A percentile compares a stretch with the other conserved stretches of the same genome.
Conservation (phyloP, 53 echinoderm and acorn worm species). For the Hippasteria phrygiana region DNA sequence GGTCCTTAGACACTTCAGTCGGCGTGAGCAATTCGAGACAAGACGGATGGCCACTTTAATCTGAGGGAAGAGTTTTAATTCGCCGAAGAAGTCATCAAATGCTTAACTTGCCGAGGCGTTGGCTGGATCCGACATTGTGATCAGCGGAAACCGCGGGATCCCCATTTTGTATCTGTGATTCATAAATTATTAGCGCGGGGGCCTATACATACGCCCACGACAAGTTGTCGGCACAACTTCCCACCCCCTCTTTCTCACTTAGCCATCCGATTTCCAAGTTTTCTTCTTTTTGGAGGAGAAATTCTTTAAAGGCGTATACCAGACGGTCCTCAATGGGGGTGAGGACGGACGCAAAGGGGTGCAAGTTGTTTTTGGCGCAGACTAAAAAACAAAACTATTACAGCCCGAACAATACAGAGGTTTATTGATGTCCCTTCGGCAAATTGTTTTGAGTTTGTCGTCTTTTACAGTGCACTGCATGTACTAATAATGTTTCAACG, state of each 20-base stretch:
- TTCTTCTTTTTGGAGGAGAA: not conserved
- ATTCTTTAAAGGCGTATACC: constrained; percentile 22
- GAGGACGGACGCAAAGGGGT: constrained; percentile 11
- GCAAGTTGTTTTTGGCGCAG: constrained; percentile 12
- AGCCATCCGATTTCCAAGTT: not conserved
- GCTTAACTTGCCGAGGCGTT: too few relatives aligned
- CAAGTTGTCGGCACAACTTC: not conserved
- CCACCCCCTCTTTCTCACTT: not conserved
- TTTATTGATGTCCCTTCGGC: too few relatives aligned
- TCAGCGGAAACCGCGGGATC: constrained; percentile 15
- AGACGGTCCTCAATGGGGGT: constrained; percentile 35
- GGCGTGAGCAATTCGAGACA: too few relatives aligned
- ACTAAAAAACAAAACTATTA: not conserved
- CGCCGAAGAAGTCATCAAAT: too few relatives aligned
- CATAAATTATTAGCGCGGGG: not conserved
- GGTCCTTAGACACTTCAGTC: too few relatives aligned
- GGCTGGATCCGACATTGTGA: too few relatives aligned
- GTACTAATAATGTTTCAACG: too few relatives aligned
- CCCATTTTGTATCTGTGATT: constrained; percentile 5
- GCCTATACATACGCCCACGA: constrained; percentile 13
- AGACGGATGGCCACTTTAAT: too few relatives aligned
- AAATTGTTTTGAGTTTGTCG: too few relatives aligned
- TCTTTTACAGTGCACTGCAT: too few relatives aligned
- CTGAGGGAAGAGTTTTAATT: too few relatives aligned
- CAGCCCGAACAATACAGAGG: too few relatives aligned